Evolutionary conservation across 2,888 invertebrate genomes (phyloP), one percentile per base, ranked within the genome.

Genomic region (Perithous albicinctus): DNA sequence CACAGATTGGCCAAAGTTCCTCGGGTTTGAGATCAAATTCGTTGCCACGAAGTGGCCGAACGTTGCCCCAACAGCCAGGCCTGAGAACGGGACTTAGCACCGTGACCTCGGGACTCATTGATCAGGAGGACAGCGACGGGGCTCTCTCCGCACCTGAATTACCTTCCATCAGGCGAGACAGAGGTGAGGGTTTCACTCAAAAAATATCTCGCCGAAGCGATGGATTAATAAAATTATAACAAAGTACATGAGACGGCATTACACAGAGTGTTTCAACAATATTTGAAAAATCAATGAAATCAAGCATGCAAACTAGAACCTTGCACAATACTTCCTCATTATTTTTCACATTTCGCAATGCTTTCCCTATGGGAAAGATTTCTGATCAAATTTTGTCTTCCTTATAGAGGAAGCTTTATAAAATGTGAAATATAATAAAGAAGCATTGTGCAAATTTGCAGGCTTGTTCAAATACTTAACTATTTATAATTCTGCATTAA

Each of bases 81-180:
- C 89, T 92, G 70, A 84, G 86, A 80, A 88, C 92, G 43, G 92
- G 92, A 72, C 89, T 92, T 64, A 92, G 91, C 80, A 93, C 93
- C 51, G 91, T 93, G 15, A 89, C 93, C 38, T 92, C 93, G 18
- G 91, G 92, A 83, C 86, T 93, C 85, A 90, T 92, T 83, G 92
- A 92, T 87, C 95, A 96, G 92, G 96, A 97, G 90, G 97, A 97
- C 91, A 95, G 95, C 87, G 97, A 97, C 92, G 97, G 96, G 66
- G 96, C 96, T 80, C 94, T 96, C 79, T 97, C 96, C 64, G 97
- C 97, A 20, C 97, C 97, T 18, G 97, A 97, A 93, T 95, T 96
- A 93, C 96, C 96, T 91, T 92, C 94, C 91, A 93, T 95, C 93
- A 90, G 96, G 91, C 92, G 95, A 86, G 95, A 95, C 86, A 93